Conservation (phyloP, 2,113 vertebrate genomes). For the Martes martes region DNA sequence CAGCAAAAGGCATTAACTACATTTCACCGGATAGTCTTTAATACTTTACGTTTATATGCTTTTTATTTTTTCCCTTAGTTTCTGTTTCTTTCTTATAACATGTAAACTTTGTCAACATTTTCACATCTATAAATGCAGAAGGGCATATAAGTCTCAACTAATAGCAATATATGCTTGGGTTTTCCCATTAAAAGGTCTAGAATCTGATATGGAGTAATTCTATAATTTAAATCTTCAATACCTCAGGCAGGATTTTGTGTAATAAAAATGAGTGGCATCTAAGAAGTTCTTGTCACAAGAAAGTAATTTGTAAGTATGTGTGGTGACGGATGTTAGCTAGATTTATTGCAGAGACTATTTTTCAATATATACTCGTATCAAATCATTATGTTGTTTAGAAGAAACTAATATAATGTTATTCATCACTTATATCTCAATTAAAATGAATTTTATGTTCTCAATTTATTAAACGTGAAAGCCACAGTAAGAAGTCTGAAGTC, state of each 20-base stretch:
- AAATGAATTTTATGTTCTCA: neutral
- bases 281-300: neutral
- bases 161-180: neutral
- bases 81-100: neutral
- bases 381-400: neutral
- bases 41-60: neutral
- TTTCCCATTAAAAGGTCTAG: neutral
- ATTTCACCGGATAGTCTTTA: neutral
- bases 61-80: neutral
- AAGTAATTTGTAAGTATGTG: neutral
- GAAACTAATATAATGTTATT: neutral
- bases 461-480: neutral
- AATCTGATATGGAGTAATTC: neutral
- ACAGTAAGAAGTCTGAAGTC: neutral
- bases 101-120: neutral
- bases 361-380: neutral
- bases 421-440: neutral
- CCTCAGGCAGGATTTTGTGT: neutral
- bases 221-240: neutral
- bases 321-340: neutral
- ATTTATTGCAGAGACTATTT: neutral
- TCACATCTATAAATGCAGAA: neutral
- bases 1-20: neutral
- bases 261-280: neutral
- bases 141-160: neutral